Percentiles rank a stretch among this genome's conserved stretches.
These are phyloP conservation scores for Cynodonichthys magdalenae DNA, from an alignment of 2,797 vertebrate genomes.

Conservation along the genomic window DNA sequence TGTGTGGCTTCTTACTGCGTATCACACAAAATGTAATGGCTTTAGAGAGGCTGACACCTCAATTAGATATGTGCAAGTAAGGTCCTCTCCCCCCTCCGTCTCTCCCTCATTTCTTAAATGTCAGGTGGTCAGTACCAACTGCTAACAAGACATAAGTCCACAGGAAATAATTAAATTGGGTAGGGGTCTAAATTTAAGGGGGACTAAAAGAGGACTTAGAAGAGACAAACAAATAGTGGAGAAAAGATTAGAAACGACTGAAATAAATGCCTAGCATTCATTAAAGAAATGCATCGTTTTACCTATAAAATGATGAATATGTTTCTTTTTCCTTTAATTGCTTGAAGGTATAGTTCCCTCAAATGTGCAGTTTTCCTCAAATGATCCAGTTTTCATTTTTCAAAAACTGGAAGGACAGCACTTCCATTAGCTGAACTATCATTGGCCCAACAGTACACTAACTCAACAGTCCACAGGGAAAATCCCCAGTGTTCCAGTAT, in stretches of 20 bases:
- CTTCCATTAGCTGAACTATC: too few relatives aligned
- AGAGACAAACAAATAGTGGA: constrained; percentile 25
- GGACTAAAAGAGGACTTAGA: constrained; percentile 38
- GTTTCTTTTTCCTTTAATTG: too few relatives aligned
- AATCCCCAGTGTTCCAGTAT: too few relatives aligned
- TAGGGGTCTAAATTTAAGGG: constrained; percentile 31
- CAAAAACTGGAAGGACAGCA: too few relatives aligned
- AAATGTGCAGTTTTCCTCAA: too few relatives aligned
- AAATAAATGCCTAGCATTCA: too few relatives aligned
- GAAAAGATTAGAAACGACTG: constrained; percentile 25
- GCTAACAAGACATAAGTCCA: constrained; percentile 63
- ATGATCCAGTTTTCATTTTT: too few relatives aligned
- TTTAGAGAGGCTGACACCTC: constrained; percentile 44
- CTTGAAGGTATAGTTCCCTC: too few relatives aligned
- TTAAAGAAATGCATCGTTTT: too few relatives aligned
- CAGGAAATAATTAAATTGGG: constrained; percentile 59
- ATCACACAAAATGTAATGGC: constrained; percentile 58
- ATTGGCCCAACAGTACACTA: too few relatives aligned
- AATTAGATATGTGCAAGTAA: constrained; percentile 38
- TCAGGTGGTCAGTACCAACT: constrained; percentile 59
- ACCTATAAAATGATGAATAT: too few relatives aligned
- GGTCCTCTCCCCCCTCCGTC: constrained; percentile 6
- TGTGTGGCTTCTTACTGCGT: constrained; percentile 24
- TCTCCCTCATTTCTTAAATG: constrained; percentile 70
- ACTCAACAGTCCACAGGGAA: too few relatives aligned